A percentile compares a stretch with the other conserved stretches of the same genome.
Evolutionary conservation across 92 coral and sea anemone species (phyloP).

Genomic region (Porites lobata): DNA sequence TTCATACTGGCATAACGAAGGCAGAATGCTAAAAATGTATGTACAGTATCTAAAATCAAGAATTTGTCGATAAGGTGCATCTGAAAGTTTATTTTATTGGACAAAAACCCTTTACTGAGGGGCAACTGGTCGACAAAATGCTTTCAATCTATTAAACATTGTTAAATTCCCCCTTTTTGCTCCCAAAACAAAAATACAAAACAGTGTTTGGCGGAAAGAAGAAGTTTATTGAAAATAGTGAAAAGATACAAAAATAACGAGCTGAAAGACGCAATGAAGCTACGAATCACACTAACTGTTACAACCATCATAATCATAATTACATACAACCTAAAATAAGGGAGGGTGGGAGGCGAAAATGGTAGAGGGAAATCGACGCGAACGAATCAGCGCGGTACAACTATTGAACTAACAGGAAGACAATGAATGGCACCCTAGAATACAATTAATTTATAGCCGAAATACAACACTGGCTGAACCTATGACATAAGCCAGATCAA

Average conservation of each 20-base stretch:
- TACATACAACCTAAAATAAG: neutral
- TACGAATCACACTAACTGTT: neutral
- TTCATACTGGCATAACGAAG: no score
- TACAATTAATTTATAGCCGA: neutral
- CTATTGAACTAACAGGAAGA: no score
- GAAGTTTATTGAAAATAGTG: neutral
- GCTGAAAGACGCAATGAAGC: neutral
- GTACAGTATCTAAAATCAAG: no score
- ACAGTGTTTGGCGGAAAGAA: conserved; percentile 1
- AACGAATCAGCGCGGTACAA: neutral
- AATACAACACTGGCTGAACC: neutral
- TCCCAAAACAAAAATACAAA: conserved; percentile 1
- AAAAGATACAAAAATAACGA: neutral
- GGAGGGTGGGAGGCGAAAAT: neutral
- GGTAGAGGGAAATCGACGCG: neutral
- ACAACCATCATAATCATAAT: neutral
- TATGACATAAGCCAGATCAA: neutral
- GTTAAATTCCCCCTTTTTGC: neutral
- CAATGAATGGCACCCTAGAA: neutral
- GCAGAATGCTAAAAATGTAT: no score
- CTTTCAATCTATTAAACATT: no score
- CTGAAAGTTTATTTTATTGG: no score
- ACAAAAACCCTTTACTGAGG: no score
- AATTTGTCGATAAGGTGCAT: no score
- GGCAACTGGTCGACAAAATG: no score